These are phyloP conservation scores for Umimayanthus kanabou DNA, from an alignment of 92 coral and sea anemone species.

Conservation along the genomic window DNA sequence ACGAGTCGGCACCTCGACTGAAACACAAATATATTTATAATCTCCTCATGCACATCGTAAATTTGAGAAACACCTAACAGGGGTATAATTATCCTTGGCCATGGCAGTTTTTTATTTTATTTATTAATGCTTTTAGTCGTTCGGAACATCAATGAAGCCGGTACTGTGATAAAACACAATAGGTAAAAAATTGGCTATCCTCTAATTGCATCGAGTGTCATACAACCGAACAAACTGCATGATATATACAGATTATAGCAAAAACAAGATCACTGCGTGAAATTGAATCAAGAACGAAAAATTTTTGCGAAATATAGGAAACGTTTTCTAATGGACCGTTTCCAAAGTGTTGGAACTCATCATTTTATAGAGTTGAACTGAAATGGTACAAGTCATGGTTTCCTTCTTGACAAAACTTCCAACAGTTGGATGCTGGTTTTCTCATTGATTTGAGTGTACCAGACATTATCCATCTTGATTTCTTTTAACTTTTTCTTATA, in stretches of 20 bases:
- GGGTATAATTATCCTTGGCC: conserved; percentile 15
- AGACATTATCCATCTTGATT: neutral
- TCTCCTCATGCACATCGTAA: neutral
- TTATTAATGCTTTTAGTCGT: conserved; percentile 36
- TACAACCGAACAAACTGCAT: neutral
- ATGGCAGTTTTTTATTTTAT: conserved; percentile 9
- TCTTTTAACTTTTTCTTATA: neutral
- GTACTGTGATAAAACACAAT: conserved; percentile 37
- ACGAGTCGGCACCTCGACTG: neutral
- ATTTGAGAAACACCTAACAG: neutral
- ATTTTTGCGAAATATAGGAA: neutral
- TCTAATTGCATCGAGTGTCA: conserved; percentile 11
- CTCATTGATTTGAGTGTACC: neutral
- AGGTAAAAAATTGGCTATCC: conserved; percentile 9
- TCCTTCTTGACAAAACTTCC: neutral
- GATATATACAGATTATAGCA: neutral
- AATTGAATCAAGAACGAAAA: neutral
- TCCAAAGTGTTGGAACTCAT: no score
- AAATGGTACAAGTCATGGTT: neutral
- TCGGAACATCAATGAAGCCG: conserved; percentile 45
- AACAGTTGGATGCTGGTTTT: neutral
- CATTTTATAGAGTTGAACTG: neutral
- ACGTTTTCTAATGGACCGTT: neutral
- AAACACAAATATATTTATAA: neutral
- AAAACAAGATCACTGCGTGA: neutral